Base-by-base conservation (phyloP, 2,888 invertebrate species). In the Chrysolina americana region DNA sequence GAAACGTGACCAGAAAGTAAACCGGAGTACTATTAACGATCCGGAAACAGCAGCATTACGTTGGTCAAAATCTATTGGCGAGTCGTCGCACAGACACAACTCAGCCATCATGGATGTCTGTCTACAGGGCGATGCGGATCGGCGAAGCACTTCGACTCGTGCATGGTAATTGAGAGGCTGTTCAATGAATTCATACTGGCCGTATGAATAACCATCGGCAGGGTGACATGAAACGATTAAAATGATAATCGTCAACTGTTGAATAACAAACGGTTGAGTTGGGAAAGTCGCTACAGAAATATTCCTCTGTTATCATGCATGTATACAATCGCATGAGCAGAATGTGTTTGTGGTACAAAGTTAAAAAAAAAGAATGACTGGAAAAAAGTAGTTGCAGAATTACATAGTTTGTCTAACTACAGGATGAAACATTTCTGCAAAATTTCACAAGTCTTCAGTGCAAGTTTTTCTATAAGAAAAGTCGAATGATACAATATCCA, bases 1-100 rank as follows among this genome's bases (percentile, higher is more conserved):
- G 84, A 80, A 87, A 90, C 90, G 90, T 90, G 90, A 90, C 88
- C 86, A 86, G 90, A 90, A 90, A 90, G 87, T 86, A 85, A 89
- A 90, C 87, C 86, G 85, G 83, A 85, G 86, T 86, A 87, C 90
- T 89, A 90, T 90, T 90, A 90, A 90, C 90, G 90, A 89, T 89
- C 89, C 88, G 83, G 86, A 86, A 87, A 85, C 85, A 82, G 85
- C 82, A 84, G 84, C 83, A 85, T 86, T 85, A 85, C 85, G 83
- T 80, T 83, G 83, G 83, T 82, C 85, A 83, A 82, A 79, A 84
- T 80, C 81, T 78, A 82, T 81, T 81, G 82, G 81, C 80, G 81
- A 81, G 80, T 76, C 78, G 76, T 81, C 82, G 80, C 80, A 82
- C 77, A 80, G 75, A 77, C 73, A 77, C 76, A 75, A 79, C 76